Base-by-base conservation (phyloP, 2,888 invertebrate genomes). In the Aporophyla nigra region DNA sequence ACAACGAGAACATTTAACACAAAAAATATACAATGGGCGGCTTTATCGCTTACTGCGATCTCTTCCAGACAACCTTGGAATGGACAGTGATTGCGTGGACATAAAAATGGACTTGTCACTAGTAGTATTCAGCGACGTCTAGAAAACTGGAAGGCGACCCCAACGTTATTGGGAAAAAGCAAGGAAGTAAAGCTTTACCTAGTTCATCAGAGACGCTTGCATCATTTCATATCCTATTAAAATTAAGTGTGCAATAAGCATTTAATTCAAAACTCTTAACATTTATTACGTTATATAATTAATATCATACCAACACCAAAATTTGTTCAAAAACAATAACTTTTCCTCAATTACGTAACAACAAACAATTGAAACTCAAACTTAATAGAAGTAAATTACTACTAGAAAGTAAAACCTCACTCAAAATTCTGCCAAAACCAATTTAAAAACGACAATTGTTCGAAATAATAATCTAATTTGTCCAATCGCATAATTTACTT, bases 391-490 rank as follows among this genome's bases (percentile, higher is more conserved):
- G 24, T 54, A 81, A 75, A 80, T 84, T 66, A 71, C 71, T 56
- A 56, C 71, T 82, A 82, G 83, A 83, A 83, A 83, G 83, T 71
- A 74, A 71, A 63, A 71, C 71, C 24, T 53, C 61, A 61, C 65
- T 69, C 71, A 62, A 71, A 76, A 74, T 54, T 71, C 24, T 40
- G 14, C 1, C 61, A 43, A 65, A 73, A 2, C 66, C 59, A 77
- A 83, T 80, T 82, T 82, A 56, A 68, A 56, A 67, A 59, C 61
- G 82, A 74, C 78, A 74, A 65, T 58, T 74, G 53, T 69, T 54
- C 43, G 71, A 82, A 71, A 74, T 79, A 65, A 85, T 76, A 83
- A 76, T 84, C 76, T 80, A 86, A 85, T 85, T 85, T 80, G 67
- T 40, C 40, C 68, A 66, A 75, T 70, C 61, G 74, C 40, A 66